A percentile compares a stretch with the other conserved stretches of the same genome.
Evolutionary conservation across 2,888 invertebrate genomes (phyloP).

Genomic region (Dascillus cervinus): DNA sequence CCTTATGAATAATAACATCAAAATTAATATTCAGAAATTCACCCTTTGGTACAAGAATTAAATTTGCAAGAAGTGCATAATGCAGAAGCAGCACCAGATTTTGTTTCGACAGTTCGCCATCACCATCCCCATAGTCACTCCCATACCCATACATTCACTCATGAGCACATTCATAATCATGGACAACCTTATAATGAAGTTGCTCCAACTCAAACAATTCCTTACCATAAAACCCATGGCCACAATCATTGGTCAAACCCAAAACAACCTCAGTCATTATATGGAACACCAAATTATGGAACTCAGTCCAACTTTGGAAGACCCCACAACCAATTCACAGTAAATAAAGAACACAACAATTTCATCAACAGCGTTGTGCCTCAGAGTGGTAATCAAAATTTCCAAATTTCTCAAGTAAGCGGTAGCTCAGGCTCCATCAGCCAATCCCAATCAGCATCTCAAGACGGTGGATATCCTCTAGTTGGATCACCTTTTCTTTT

Average conservation of each 20-base stretch:
- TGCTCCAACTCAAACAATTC: too few relatives aligned
- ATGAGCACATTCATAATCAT: constrained; percentile 2
- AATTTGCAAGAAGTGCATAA: too few relatives aligned
- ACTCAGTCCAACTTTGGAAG: too few relatives aligned
- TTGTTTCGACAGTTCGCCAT: constrained; percentile 3
- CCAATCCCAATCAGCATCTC: constrained; percentile 3
- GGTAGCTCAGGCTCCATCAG: constrained; percentile 7
- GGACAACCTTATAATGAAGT: not conserved
- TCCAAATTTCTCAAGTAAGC: constrained; percentile 10
- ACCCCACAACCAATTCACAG: not conserved
- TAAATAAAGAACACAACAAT: constrained; percentile 9
- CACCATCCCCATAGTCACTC: constrained; percentile 3
- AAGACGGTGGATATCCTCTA: not conserved
- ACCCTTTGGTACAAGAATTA: too few relatives aligned
- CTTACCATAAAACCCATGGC: too few relatives aligned
- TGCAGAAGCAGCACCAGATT: too few relatives aligned
- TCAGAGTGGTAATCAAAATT: constrained; percentile 1
- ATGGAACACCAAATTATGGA: too few relatives aligned
- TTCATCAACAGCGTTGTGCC: constrained; percentile 4
- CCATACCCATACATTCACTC: constrained; percentile 3
- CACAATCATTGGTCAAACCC: too few relatives aligned
- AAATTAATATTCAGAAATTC: too few relatives aligned
- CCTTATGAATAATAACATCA: too few relatives aligned
- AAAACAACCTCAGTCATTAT: too few relatives aligned
- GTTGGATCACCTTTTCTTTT: not conserved